phyloP scores from a whole-genome alignment of 2,797 vertebrate species.

The Tadarida brasiliensis region DNA sequence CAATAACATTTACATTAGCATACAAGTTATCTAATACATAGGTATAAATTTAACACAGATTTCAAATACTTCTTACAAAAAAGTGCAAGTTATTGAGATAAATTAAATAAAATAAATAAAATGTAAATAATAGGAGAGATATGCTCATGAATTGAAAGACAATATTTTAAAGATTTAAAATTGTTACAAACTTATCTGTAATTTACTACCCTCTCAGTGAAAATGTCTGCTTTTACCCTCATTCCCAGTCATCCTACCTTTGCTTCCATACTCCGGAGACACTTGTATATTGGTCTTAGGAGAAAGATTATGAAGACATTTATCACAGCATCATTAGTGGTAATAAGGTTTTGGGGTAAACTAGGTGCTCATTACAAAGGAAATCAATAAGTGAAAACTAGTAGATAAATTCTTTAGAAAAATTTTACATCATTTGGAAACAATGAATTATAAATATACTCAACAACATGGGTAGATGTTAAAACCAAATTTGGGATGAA shows the following conservation, averaged over 20 bases:
- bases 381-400: not conserved
- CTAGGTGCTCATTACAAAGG: not conserved
- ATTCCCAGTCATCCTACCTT: not conserved
- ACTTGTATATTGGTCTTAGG: not conserved
- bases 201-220: not conserved
- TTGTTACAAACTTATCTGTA: not conserved
- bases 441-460: not conserved
- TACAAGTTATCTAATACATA: not conserved
- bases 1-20: not conserved
- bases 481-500: constrained; percentile 35
- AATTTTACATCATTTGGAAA: not conserved
- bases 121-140: not conserved
- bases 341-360: not conserved
- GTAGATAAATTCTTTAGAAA: not conserved
- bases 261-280: not conserved
- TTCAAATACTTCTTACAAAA: not conserved
- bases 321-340: not conserved
- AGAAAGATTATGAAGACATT: not conserved
- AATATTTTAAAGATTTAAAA: not conserved
- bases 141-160: not conserved
- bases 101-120: not conserved
- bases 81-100: not conserved
- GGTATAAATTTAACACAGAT: not conserved
- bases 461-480: not conserved
- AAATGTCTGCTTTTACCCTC: not conserved